A percentile compares a stretch with the other conserved stretches of the same genome.
phyloP scores from a whole-genome alignment of 2,888 invertebrate genomes.

The Sphaerophoria taeniata region DNA sequence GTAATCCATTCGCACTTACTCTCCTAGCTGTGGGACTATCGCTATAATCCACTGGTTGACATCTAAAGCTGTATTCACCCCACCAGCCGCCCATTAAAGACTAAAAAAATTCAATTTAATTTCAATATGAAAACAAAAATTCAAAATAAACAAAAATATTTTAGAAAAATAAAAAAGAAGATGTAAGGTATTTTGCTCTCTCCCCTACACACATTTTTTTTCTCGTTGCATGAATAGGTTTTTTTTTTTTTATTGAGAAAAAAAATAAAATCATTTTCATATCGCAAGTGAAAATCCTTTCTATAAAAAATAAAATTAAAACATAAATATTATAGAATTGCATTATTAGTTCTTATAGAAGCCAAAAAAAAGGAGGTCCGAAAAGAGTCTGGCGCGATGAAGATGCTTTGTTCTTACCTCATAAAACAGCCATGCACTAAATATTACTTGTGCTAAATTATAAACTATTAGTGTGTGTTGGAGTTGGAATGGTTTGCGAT shows the following conservation, averaged over 20 bases:
- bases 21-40: constrained; percentile 90
- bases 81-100: constrained; percentile 96
- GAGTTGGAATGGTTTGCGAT: constrained; percentile 94
- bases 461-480: constrained; percentile 90
- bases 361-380: constrained; percentile 64
- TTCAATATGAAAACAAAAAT: constrained; percentile 76
- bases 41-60: constrained; percentile 96
- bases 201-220: constrained; percentile 6
- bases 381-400: constrained; percentile 48
- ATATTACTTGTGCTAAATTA: constrained; percentile 94
- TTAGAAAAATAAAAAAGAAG: constrained; percentile 59
- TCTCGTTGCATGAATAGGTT: constrained; percentile 41
- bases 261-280: constrained; percentile 38
- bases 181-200: constrained; percentile 23
- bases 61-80: constrained; percentile 93
- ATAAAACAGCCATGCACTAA: constrained; percentile 95
- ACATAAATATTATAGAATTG: constrained; percentile 57
- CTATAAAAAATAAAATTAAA: constrained; percentile 61
- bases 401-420: constrained; percentile 87
- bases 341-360: constrained; percentile 73
- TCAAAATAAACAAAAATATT: constrained; percentile 74
- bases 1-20: constrained; percentile 86
- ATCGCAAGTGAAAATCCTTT: constrained; percentile 61
- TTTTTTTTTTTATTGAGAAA: constrained; percentile 23
- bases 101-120: constrained; percentile 83